phyloP scores from a whole-genome alignment of 37 sponge, comb jelly and placozoan species.

The Tethya wilhelma region DNA sequence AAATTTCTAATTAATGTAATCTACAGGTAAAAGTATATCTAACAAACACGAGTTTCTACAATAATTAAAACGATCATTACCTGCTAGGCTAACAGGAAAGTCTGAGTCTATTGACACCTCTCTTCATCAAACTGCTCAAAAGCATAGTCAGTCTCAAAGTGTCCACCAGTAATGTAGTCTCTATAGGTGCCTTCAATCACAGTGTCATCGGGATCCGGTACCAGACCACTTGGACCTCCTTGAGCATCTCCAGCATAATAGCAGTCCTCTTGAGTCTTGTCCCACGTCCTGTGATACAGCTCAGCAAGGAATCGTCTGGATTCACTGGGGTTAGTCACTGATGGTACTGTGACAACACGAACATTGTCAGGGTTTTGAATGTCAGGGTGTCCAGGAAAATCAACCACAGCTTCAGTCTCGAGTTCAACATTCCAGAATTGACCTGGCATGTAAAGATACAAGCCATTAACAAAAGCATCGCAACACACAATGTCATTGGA shows the following conservation, averaged over 20 bases:
- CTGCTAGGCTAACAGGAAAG: too few relatives aligned
- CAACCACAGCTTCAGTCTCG: too few relatives aligned
- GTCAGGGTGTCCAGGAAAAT: constrained; percentile 9
- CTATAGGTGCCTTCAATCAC: constrained; percentile 66
- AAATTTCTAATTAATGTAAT: too few relatives aligned
- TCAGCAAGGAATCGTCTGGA: constrained; percentile 51
- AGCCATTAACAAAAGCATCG: too few relatives aligned
- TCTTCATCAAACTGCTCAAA: too few relatives aligned
- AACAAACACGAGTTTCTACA: too few relatives aligned
- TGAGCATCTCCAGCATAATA: constrained; percentile 71
- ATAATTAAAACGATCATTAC: too few relatives aligned
- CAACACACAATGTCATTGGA: too few relatives aligned
- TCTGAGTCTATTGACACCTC: too few relatives aligned
- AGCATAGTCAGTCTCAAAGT: constrained; percentile 37
- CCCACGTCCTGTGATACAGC: constrained; percentile 53
- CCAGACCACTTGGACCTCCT: constrained; percentile 45
- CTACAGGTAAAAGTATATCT: too few relatives aligned
- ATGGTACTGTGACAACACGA: constrained; percentile 47
- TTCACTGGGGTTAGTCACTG: background rate
- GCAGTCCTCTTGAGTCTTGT: constrained; percentile 50
- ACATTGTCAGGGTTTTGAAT: background rate
- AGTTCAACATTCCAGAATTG: constrained; percentile 90
- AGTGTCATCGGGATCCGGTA: constrained; percentile 26
- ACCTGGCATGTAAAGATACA: constrained; percentile 34
- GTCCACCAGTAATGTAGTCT: constrained; percentile 30